These are phyloP conservation scores for Hephaestus fuliginosus DNA, from an alignment of 2,797 vertebrate genomes.

Conservation along the genomic window DNA sequence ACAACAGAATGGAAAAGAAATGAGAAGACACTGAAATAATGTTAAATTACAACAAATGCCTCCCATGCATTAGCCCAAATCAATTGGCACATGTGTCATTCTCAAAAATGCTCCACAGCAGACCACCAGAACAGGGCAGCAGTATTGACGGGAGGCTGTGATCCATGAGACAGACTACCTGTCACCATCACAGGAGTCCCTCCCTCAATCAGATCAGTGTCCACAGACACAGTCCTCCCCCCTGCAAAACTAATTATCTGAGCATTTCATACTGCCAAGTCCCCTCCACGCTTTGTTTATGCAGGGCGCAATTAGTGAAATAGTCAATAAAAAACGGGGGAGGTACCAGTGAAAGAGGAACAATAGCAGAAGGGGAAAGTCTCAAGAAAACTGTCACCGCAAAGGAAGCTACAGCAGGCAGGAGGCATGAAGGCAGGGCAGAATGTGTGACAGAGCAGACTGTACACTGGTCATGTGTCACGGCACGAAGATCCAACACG, in stretches of 20 bases:
- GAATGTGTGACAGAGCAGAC: slow-evolving; percentile 32
- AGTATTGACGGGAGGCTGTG: slow-evolving; percentile 81
- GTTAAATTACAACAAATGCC: slow-evolving; percentile 65
- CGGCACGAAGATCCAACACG: slow-evolving; percentile 11
- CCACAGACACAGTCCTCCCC: slow-evolving; percentile 65
- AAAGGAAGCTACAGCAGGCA: slow-evolving; percentile 23
- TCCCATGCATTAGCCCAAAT: slow-evolving; percentile 67
- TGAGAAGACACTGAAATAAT: slow-evolving; percentile 31
- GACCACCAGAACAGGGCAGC: slow-evolving; percentile 64
- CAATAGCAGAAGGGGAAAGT: slow-evolving; percentile 66
- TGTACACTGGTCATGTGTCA: slow-evolving; percentile 30
- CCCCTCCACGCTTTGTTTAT: slow-evolving; percentile 82
- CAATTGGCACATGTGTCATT: slow-evolving; percentile 78
- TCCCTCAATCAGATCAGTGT: slow-evolving; percentile 84
- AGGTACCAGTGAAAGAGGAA: slow-evolving; percentile 79
- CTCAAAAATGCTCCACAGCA: slow-evolving; percentile 72
- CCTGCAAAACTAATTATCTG: slow-evolving; percentile 87
- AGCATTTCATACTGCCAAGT: slow-evolving; percentile 81
- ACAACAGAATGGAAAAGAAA: slow-evolving; percentile 21
- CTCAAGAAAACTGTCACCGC: slow-evolving; percentile 44
- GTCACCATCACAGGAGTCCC: slow-evolving; percentile 75
- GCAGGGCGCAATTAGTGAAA: slow-evolving; percentile 88
- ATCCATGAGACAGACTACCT: slow-evolving; percentile 85
- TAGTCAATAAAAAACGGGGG: slow-evolving; percentile 90
- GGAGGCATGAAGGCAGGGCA: slow-evolving; percentile 18